Evolutionary conservation across 2,797 vertebrate genomes (phyloP).

Genomic region (Crocidura indochinensis): DNA sequence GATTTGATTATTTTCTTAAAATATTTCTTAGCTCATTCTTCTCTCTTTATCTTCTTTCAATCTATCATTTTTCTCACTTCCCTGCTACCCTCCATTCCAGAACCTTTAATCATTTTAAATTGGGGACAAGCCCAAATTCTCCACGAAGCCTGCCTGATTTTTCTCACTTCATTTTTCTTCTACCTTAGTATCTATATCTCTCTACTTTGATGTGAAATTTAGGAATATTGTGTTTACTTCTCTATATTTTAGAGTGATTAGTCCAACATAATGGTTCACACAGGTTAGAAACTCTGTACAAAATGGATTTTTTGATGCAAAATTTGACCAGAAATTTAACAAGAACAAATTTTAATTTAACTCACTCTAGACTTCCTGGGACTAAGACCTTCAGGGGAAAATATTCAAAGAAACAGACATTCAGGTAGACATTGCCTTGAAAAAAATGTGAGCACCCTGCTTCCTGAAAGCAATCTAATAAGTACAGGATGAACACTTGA

Average conservation of each 20-base stretch:
- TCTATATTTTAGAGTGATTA: neutral
- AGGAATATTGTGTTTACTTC: neutral
- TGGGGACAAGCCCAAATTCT: fast-evolving
- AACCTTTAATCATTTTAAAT: neutral
- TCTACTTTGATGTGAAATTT: neutral
- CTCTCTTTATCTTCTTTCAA: neutral
- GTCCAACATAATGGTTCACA: neutral
- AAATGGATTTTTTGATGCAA: conserved; percentile 1
- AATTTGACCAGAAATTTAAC: neutral
- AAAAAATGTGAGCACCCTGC: neutral
- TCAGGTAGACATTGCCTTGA: neutral
- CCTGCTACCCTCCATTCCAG: neutral
- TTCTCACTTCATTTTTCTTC: neutral
- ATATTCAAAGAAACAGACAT: neutral
- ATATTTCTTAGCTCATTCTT: neutral
- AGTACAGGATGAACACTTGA: neutral
- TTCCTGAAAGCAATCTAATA: conserved; percentile 35
- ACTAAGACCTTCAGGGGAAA: neutral
- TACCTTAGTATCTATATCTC: neutral
- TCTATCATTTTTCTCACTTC: neutral
- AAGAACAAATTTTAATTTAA: neutral
- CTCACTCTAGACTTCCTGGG: neutral
- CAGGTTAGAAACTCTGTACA: neutral
- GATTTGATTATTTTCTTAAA: neutral
- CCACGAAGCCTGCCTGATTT: neutral